Conservation (phyloP, 2,113 vertebrate species). For the Nycticryphes semicollaris region DNA sequence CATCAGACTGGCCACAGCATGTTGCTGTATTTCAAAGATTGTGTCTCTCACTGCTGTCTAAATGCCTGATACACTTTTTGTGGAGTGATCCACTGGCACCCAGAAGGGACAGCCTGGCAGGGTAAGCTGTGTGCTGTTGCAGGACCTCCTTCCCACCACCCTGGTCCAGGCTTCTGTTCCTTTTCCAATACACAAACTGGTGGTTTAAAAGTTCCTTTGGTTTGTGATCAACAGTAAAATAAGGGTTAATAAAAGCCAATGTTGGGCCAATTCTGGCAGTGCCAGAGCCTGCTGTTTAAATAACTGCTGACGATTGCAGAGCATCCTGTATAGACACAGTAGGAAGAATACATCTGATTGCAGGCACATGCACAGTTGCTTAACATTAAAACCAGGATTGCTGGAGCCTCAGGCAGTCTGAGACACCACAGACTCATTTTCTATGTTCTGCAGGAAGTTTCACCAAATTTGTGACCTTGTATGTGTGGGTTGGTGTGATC, state of each 20-base stretch:
- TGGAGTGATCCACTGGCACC: neutral
- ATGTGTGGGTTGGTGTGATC: neutral
- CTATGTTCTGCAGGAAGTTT: neutral
- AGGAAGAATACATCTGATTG: neutral
- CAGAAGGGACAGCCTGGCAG: neutral
- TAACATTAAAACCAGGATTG: neutral
- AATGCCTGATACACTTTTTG: neutral
- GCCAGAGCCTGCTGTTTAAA: neutral
- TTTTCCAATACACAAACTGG: neutral
- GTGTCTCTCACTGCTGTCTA: neutral
- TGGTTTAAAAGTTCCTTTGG: neutral
- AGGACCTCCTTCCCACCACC: neutral
- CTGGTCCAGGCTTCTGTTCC: neutral
- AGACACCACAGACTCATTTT: neutral
- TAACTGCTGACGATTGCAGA: neutral
- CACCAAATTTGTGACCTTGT: neutral
- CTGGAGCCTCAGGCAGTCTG: neutral
- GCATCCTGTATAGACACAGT: neutral
- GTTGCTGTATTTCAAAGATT: neutral
- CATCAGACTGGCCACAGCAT: neutral
- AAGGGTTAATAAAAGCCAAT: neutral
- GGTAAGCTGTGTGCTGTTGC: rapidly evolving
- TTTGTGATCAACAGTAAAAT: neutral
- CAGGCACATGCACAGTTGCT: neutral
- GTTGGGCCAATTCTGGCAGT: neutral